Conservation (phyloP, 2,888 invertebrate genomes). For the Scrobipalpa atriplicella region DNA sequence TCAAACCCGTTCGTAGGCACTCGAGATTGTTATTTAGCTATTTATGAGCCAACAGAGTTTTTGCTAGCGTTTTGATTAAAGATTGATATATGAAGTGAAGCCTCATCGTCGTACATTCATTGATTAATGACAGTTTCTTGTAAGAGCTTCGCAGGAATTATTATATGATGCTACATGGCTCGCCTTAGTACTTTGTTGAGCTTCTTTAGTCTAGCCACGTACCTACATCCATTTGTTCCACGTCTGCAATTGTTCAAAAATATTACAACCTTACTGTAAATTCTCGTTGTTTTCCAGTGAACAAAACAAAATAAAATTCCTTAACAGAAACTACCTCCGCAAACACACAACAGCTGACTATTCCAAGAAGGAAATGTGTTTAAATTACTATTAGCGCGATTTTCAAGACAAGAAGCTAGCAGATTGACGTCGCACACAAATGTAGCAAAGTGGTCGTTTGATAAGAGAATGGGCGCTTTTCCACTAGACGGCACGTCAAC, state of each 20-base stretch:
- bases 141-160: conserved; percentile 36
- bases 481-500: too few relatives aligned
- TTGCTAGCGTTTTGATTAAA: conserved; percentile 54
- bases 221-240: background rate
- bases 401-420: conserved; percentile 23
- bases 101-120: conserved; percentile 45
- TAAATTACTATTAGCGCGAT: conserved; percentile 28
- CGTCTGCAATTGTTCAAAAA: background rate
- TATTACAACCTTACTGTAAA: background rate
- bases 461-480: too few relatives aligned
- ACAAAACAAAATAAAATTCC: conserved; percentile 2
- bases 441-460: conserved; percentile 13
- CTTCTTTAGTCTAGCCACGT: background rate
- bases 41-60: conserved; percentile 43
- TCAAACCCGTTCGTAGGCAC: conserved; percentile 43
- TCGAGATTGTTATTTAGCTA: conserved; percentile 41
- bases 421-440: conserved; percentile 26
- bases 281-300: background rate
- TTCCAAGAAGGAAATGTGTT: conserved; percentile 32
- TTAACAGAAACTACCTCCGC: background rate
- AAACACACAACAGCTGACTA: background rate
- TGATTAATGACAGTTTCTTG: conserved; percentile 63
- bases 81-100: conserved; percentile 47
- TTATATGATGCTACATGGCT: conserved; percentile 39
- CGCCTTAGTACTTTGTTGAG: conserved; percentile 19